Base-by-base conservation (phyloP, 37 sponge, comb jelly and placozoan genomes). In the Spongilla lacustris region DNA sequence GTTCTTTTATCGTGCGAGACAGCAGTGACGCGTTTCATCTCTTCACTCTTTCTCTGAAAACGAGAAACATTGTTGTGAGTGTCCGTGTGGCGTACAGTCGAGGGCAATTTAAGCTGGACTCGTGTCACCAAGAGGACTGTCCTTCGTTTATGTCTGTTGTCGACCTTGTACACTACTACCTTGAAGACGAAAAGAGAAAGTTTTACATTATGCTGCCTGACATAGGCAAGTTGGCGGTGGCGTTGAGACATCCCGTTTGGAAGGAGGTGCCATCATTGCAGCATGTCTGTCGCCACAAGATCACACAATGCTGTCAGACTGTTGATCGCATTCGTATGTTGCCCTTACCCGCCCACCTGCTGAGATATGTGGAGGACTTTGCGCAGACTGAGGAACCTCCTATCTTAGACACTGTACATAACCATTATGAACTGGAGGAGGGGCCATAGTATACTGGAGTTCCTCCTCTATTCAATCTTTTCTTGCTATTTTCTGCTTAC, bases 1-100 rank as follows among this genome's bases (percentile, higher is more conserved):
- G 98, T 14, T 89, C 98, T 1, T 97, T 97, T 68, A 88, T 97
- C 21, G 77, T 97, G 9, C 50, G 98, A 26, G 98, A 97, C 87
- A 94, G 96, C 50, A 82, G 81, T 13, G 95, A 96, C 36, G 92
- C 90, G 12, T 92, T 92, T 81, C 94, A 96, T 50, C 80, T 96
- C 24, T 96, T 96, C 84, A 92, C 97, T 0, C 84, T 96, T 30
- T 92, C 95, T 35, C 84, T 94, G 17, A 91, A 91, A 72, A 86
- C 92, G 33, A 36, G 80, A 0, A 78, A 85, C 46, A 69, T 90
- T 24, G 95, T 93, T 22, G 75, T 91, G 13, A 96, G 93, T 81
- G 86, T 96, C 19, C 68, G 97, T 58, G 92, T 96, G 31, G 79
- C 76, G 23, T 96, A 90, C 78, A 92, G 95, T 89, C 80, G 94